phyloP scores from a whole-genome alignment of 2,888 invertebrate species.

The Troides oblongomaculatus region DNA sequence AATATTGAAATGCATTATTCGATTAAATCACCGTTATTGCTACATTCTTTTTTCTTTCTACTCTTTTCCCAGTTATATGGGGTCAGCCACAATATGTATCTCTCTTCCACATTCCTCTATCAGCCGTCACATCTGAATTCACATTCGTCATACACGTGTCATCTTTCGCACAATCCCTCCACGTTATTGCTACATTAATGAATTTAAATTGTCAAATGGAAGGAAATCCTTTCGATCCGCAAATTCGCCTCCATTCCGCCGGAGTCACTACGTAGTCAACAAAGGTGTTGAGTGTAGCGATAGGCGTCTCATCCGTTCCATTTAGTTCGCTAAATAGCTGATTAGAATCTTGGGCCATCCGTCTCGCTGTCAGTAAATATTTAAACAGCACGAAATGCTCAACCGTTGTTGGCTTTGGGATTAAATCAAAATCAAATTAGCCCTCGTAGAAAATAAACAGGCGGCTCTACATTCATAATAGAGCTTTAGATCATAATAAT shows the following conservation, averaged over 20 bases:
- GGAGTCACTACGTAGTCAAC: neutral
- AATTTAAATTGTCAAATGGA: neutral
- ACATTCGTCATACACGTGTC: no score
- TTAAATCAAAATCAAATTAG: neutral
- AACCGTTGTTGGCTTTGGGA: neutral
- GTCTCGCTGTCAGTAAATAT: slow-evolving; percentile 3
- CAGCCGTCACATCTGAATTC: no score
- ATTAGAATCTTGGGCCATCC: slow-evolving; percentile 13
- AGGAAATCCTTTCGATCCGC: neutral
- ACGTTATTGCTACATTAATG: neutral
- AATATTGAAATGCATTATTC: no score
- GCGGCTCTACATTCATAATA: no score
- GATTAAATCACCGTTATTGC: no score
- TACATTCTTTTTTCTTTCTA: no score
- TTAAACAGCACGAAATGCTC: neutral
- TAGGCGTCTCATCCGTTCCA: slow-evolving; percentile 7
- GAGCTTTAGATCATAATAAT: no score
- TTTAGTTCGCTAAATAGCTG: slow-evolving; percentile 14
- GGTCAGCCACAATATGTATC: no score
- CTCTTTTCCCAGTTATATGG: no score
- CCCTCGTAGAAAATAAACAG: no score
- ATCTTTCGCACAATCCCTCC: no score
- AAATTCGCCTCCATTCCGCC: neutral
- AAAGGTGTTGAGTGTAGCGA: slow-evolving; percentile 14
- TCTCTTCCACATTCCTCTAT: no score